phyloP scores from a whole-genome alignment of 1,140 invertebrate genomes.

The Metaphire vulgaris region DNA sequence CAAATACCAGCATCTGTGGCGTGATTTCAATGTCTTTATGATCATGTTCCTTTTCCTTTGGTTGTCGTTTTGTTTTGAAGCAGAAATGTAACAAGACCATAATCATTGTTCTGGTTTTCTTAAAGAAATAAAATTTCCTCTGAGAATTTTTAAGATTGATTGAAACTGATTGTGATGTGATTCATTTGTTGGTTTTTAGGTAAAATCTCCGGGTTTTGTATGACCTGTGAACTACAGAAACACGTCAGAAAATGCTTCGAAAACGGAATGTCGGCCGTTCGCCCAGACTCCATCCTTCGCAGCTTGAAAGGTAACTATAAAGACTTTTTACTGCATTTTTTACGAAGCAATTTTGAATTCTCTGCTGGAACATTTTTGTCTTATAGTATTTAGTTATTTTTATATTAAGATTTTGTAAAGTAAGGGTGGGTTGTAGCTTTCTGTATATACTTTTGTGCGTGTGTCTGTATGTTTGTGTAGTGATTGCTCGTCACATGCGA shows the following conservation, averaged over 20 bases:
- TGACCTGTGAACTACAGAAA: conserved; percentile 53
- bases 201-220: conserved; percentile 50
- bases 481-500: conserved; percentile 81
- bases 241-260: conserved; percentile 48
- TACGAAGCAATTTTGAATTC: conserved; percentile 1
- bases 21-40: too few relatives aligned
- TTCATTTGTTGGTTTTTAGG: conserved; percentile 30
- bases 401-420: neutral
- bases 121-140: too few relatives aligned
- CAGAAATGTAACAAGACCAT: too few relatives aligned
- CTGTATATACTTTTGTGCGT: neutral
- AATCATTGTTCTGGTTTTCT: too few relatives aligned
- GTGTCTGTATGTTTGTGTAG: conserved; percentile 34
- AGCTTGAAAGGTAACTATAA: conserved; percentile 53
- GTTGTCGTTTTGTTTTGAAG: too few relatives aligned
- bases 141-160: too few relatives aligned
- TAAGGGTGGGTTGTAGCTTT: too few relatives aligned
- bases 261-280: conserved; percentile 42
- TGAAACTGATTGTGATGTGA: too few relatives aligned
- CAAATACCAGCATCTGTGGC: too few relatives aligned
- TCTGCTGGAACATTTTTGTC: neutral
- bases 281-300: conserved; percentile 49
- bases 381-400: neutral
- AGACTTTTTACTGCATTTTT: too few relatives aligned
- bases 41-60: too few relatives aligned